These are phyloP conservation scores for Jacana jacana DNA, from an alignment of 2,113 vertebrate species.

Conservation along the genomic window DNA sequence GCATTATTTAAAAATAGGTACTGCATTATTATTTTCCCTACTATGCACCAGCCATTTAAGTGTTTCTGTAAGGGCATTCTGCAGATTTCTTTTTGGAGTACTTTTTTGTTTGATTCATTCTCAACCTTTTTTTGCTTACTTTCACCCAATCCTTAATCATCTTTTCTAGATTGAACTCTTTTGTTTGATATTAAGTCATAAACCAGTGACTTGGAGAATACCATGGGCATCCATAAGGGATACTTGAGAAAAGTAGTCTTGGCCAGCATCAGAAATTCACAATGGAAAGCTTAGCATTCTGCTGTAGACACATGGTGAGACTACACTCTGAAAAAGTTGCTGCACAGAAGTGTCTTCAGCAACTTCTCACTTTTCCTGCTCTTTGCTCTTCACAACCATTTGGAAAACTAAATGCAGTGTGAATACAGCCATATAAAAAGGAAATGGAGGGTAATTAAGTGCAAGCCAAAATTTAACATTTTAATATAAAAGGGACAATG, in stretches of 20 bases:
- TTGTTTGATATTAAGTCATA: neutral
- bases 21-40: neutral
- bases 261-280: neutral
- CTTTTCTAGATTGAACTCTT: neutral
- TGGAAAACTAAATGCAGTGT: neutral
- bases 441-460: neutral
- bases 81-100: neutral
- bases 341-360: neutral
- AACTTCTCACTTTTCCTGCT: neutral
- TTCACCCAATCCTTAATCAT: neutral
- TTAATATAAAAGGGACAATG: neutral
- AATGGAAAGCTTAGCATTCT: neutral
- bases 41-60: neutral
- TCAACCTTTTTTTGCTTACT: neutral
- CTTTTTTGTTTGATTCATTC: neutral
- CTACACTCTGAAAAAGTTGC: neutral
- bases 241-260: neutral
- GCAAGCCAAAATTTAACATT: neutral
- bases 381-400: neutral
- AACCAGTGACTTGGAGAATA: neutral
- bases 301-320: neutral
- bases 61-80: neutral
- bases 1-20: slow-evolving; percentile 21
- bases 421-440: neutral
- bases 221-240: fast-evolving